Percentiles rank a stretch among this genome's conserved stretches.
Conservation (phyloP, 1,140 invertebrate species). For the Phymastichus coffea region DNA sequence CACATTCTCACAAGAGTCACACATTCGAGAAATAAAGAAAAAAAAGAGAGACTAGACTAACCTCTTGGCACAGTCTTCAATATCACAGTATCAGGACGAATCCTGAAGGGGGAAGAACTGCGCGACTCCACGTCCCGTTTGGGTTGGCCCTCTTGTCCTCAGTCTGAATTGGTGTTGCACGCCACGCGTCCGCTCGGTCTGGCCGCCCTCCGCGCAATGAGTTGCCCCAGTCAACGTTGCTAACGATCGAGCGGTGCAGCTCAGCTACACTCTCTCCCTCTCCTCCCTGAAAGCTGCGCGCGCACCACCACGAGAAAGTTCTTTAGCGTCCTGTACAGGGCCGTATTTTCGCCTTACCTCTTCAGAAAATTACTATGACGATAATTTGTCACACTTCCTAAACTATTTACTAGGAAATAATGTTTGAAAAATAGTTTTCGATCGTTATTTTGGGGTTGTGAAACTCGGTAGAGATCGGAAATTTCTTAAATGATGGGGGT, state of each 20-base stretch:
- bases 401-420: no score
- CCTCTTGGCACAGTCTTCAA: slow-evolving; percentile 56
- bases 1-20: no score
- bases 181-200: slow-evolving; percentile 44
- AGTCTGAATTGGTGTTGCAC: no score
- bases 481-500: no score
- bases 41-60: slow-evolving; percentile 28
- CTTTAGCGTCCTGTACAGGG: slow-evolving; percentile 19
- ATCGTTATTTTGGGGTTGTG: no score
- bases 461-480: no score
- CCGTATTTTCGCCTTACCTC: neutral
- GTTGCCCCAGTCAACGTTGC: slow-evolving; percentile 16
- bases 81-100: slow-evolving; percentile 55
- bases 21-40: slow-evolving; percentile 9
- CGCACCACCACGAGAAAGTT: slow-evolving; percentile 14
- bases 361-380: no score
- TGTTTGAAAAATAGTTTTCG: neutral
- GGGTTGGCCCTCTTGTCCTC: neutral
- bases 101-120: slow-evolving; percentile 50
- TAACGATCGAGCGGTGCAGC: slow-evolving; percentile 3
- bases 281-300: slow-evolving; percentile 5
- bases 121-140: slow-evolving; percentile 49
- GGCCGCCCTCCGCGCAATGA: slow-evolving; percentile 55
- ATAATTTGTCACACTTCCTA: no score
- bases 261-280: neutral